Conservation (phyloP, 1,140 invertebrate species). For the Aricia agestis region DNA sequence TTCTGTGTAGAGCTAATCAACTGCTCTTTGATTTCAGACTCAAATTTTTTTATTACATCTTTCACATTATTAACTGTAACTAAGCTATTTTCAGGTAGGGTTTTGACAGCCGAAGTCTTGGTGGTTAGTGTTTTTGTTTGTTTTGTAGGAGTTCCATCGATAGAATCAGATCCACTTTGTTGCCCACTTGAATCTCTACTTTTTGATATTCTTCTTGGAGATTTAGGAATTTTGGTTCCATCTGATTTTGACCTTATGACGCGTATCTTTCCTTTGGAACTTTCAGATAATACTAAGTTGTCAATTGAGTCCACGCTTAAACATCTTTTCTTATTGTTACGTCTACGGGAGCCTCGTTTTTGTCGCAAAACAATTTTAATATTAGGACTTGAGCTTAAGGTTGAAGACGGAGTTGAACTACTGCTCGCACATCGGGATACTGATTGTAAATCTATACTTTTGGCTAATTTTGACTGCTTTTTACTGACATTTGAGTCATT, state of each 20-base stretch:
- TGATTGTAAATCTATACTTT: slow-evolving; percentile 58
- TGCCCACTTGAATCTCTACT: slow-evolving; percentile 58
- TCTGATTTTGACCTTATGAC: slow-evolving; percentile 71
- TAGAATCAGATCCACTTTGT: slow-evolving; percentile 61
- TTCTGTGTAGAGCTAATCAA: slow-evolving; percentile 45
- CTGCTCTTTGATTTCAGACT: slow-evolving; percentile 65
- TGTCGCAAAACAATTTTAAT: slow-evolving; percentile 70
- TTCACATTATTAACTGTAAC: slow-evolving; percentile 46
- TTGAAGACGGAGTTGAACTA: slow-evolving; percentile 65
- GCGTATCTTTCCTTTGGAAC: slow-evolving; percentile 51
- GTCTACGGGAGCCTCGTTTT: slow-evolving; percentile 56
- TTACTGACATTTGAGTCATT: slow-evolving; percentile 50
- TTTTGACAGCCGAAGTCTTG: slow-evolving; percentile 32
- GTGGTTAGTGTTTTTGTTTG: slow-evolving; percentile 30
- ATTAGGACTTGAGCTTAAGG: slow-evolving; percentile 66
- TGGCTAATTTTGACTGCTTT: slow-evolving; percentile 64
- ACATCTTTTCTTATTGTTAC: slow-evolving; percentile 60
- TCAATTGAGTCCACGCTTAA: slow-evolving; percentile 71
- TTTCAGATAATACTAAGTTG: slow-evolving; percentile 52
- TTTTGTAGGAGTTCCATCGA: slow-evolving; percentile 59
- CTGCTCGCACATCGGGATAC: slow-evolving; percentile 52
- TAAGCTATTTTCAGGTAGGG: slow-evolving; percentile 29
- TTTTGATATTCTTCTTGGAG: slow-evolving; percentile 56
- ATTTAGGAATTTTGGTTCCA: slow-evolving; percentile 60
- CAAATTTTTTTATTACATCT: slow-evolving; percentile 67